phyloP scores from a whole-genome alignment of 2,113 vertebrate genomes.

The Asarcornis scutulata region DNA sequence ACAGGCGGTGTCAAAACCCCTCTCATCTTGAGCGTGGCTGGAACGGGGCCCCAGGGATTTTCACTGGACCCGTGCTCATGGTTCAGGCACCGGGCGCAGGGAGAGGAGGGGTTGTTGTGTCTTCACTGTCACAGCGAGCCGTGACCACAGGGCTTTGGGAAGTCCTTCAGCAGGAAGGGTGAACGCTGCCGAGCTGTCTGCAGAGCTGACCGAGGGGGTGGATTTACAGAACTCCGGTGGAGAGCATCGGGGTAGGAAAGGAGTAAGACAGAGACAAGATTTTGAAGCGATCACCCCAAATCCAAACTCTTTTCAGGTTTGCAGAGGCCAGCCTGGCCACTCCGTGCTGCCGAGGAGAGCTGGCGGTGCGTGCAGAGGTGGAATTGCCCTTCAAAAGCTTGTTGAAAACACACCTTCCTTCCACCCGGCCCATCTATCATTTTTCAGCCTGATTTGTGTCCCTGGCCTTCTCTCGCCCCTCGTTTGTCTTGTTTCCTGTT shows the following conservation, averaged over 20 bases:
- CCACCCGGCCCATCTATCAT: neutral
- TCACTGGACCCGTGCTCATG: rapidly evolving
- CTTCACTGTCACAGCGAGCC: neutral
- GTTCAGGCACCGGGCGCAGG: rapidly evolving
- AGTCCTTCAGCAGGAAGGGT: neutral
- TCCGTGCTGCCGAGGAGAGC: neutral
- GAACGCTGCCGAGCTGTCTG: neutral
- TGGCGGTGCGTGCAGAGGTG: neutral
- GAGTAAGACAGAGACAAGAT: neutral
- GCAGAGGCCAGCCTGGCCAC: neutral
- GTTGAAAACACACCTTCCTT: neutral
- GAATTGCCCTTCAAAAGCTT: neutral
- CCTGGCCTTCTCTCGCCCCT: neutral
- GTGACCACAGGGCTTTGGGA: neutral
- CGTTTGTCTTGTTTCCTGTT: neutral
- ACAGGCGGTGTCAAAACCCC: neutral
- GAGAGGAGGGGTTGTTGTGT: neutral
- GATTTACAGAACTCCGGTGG: neutral
- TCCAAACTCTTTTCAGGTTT: neutral
- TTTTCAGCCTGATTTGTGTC: neutral
- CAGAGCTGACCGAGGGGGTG: neutral
- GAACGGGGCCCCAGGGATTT: neutral
- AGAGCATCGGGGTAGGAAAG: neutral
- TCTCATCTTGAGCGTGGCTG: too few species aligned
- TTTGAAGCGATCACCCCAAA: neutral